Conservation (phyloP, 2,113 vertebrate genomes). For the Oxyruncus cristatus region DNA sequence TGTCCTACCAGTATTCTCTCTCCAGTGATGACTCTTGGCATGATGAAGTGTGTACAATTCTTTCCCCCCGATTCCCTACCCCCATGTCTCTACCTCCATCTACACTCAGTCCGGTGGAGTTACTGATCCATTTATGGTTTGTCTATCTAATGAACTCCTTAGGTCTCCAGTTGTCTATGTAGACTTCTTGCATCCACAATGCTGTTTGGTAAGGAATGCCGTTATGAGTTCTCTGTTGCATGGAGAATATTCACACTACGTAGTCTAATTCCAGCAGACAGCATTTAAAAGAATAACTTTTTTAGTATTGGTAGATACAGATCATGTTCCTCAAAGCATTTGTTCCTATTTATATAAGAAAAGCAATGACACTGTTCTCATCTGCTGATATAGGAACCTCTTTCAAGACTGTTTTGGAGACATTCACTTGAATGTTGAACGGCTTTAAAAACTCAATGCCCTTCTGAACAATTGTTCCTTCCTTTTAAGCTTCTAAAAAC, state of each 20-base stretch:
- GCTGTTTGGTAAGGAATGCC: neutral
- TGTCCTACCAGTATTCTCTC: neutral
- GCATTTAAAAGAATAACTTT: neutral
- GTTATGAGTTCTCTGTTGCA: neutral
- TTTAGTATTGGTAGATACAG: constrained; percentile 4
- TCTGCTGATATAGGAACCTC: neutral
- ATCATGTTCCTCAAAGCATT: constrained; percentile 7
- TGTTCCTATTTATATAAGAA: constrained; percentile 15
- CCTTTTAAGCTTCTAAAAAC: constrained; percentile 1
- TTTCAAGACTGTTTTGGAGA: constrained; percentile 27
- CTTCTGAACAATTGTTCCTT: constrained; percentile 26
- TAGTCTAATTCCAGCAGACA: neutral
- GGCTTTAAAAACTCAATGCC: constrained; percentile 30
- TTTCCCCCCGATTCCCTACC: neutral
- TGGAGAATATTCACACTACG: neutral
- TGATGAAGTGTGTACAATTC: fast-evolving
- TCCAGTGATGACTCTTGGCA: fast-evolving
- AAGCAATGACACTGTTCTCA: neutral
- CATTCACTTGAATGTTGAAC: constrained; percentile 1
- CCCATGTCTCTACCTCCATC: neutral
- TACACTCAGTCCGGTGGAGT: neutral
- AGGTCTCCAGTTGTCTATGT: neutral
- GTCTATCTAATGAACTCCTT: neutral
- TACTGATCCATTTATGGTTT: neutral
- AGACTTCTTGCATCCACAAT: neutral